Percentiles rank a stretch among this genome's conserved stretches.
Conservation (phyloP, 1,140 invertebrate genomes). For the Calliphora vicina region DNA sequence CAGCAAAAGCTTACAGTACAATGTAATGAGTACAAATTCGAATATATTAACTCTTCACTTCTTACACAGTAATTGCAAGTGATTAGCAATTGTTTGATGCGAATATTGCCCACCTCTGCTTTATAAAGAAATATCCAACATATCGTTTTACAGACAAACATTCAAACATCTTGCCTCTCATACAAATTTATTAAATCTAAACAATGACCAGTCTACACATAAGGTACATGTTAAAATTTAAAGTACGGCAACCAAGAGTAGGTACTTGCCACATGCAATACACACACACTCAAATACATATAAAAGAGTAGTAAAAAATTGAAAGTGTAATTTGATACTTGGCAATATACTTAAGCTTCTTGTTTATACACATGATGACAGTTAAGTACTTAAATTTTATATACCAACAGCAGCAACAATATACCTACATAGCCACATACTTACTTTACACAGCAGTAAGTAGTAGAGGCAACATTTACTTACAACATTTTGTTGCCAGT, state of each 20-base stretch:
- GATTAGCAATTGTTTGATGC: too few species aligned
- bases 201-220: constrained; percentile 2
- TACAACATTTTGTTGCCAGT: background rate
- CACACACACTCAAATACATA: background rate
- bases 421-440: background rate
- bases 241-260: background rate
- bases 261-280: too few species aligned
- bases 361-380: constrained; percentile 32
- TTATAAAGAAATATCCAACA: background rate
- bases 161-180: too few species aligned
- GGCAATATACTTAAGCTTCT: constrained; percentile 31
- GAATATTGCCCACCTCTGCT: background rate
- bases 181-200: background rate
- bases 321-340: constrained; percentile 35
- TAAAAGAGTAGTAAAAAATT: constrained; percentile 6
- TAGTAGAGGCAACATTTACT: background rate
- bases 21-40: too few species aligned
- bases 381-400: constrained; percentile 33
- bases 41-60: too few species aligned
- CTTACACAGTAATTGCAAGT: too few species aligned
- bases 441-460: background rate
- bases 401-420: background rate
- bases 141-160: background rate
- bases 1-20: too few species aligned
- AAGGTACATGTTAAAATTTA: background rate